Evolutionary conservation across 1,140 invertebrate species (phyloP).

Genomic region (Drosophila littoralis): DNA sequence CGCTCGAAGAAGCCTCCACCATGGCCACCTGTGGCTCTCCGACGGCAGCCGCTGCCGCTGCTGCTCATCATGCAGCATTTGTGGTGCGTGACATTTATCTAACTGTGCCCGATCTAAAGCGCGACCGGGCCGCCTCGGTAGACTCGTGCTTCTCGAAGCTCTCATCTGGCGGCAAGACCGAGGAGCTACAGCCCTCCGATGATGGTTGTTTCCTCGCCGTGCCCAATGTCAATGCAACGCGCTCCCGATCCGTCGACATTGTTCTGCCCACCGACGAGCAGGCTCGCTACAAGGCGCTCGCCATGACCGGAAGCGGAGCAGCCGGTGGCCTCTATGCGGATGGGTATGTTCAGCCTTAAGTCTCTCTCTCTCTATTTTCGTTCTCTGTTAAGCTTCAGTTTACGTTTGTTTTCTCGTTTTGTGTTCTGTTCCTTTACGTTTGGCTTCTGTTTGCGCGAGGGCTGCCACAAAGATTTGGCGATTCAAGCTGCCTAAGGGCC

Average conservation of each 20-base stretch:
- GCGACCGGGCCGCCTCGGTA: conserved; percentile 93
- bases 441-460: conserved; percentile 1
- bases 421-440: conserved; percentile 15
- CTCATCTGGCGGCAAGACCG: conserved; percentile 87
- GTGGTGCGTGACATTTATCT: conserved; percentile 90
- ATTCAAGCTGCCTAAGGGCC: no score
- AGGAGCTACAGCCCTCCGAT: conserved; percentile 87
- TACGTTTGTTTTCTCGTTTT: conserved; percentile 32
- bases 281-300: conserved; percentile 92
- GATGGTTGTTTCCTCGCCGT: conserved; percentile 88
- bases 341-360: conserved; percentile 61
- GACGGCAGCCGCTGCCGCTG: conserved; percentile 15
- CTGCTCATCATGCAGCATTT: conserved; percentile 54
- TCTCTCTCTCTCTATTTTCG: neutral
- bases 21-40: conserved; percentile 77
- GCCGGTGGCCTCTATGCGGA: conserved; percentile 56
- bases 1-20: conserved; percentile 82
- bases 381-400: neutral
- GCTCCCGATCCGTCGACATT: conserved; percentile 96
- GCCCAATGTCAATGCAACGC: conserved; percentile 87
- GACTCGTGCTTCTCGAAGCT: conserved; percentile 92
- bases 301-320: conserved; percentile 84
- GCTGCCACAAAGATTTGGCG: conserved; percentile 5
- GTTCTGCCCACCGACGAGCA: conserved; percentile 94
- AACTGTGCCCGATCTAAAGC: conserved; percentile 91